phyloP scores from a whole-genome alignment of 1,140 invertebrate genomes.

The Dendrolimus punctatus region DNA sequence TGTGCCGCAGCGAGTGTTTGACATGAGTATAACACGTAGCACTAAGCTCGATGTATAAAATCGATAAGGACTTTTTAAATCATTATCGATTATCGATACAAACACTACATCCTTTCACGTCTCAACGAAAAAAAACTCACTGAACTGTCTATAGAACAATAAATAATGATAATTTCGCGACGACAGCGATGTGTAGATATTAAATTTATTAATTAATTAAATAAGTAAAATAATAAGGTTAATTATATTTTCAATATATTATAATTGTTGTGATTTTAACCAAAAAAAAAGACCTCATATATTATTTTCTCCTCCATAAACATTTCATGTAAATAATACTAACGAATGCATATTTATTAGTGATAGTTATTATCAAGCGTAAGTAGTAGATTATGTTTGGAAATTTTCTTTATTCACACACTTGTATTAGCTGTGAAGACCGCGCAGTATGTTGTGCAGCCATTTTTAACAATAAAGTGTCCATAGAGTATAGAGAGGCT shows the following conservation, averaged over 20 bases:
- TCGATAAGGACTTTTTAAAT: too few relatives aligned
- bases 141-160: background rate
- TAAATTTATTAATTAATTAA: slow-evolving; percentile 10
- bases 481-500: too few relatives aligned
- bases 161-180: slow-evolving; percentile 11
- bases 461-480: too few relatives aligned
- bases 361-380: background rate
- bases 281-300: slow-evolving; percentile 52
- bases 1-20: too few relatives aligned
- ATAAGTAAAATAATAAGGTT: slow-evolving; percentile 10
- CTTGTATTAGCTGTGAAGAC: background rate
- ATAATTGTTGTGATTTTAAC: slow-evolving; percentile 62
- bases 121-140: too few relatives aligned
- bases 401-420: background rate
- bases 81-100: too few relatives aligned
- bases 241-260: slow-evolving; percentile 51
- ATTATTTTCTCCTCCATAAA: slow-evolving; percentile 20
- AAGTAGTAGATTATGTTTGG: background rate
- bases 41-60: too few relatives aligned
- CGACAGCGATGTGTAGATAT: slow-evolving; percentile 44
- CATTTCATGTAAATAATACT: slow-evolving; percentile 50
- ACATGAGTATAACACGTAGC: too few relatives aligned
- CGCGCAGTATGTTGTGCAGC: too few relatives aligned
- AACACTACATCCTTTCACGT: too few relatives aligned
- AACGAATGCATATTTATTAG: slow-evolving; percentile 12